Conservation (phyloP, 2,113 vertebrate species). For the Datnioides undecimradiatus region DNA sequence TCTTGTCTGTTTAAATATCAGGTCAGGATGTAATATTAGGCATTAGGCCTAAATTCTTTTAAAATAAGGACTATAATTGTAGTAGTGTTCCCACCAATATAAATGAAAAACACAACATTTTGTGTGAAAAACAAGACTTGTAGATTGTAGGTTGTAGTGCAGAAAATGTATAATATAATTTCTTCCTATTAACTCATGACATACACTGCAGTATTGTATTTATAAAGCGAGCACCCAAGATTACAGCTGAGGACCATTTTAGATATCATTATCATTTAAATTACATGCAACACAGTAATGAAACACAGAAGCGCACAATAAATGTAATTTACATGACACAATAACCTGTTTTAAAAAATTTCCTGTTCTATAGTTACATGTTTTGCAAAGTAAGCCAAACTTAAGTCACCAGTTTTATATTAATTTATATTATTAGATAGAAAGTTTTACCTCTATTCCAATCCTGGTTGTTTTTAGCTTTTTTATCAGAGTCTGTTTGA, state of each 20-base stretch:
- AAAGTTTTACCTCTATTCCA: conserved; percentile 31
- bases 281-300: not conserved
- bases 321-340: not conserved
- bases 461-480: conserved; percentile 53
- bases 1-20: too few relatives aligned
- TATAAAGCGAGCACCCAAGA: not conserved
- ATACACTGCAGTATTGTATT: not conserved
- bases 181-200: not conserved
- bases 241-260: not conserved
- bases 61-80: too few relatives aligned
- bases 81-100: too few relatives aligned
- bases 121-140: not conserved
- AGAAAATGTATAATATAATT: not conserved
- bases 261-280: not conserved
- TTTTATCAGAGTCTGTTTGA: conserved; percentile 68
- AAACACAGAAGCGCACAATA: not conserved
- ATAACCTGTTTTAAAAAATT: not conserved
- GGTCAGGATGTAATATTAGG: too few relatives aligned
- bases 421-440: not conserved
- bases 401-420: too few relatives aligned
- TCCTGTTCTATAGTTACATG: not conserved
- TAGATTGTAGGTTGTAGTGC: not conserved
- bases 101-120: too few relatives aligned
- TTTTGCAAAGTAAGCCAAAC: not conserved
- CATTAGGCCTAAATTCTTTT: too few relatives aligned